These are phyloP conservation scores for Embidobia sp. DNA, from an alignment of 2,888 invertebrate genomes.

Conservation along the genomic window DNA sequence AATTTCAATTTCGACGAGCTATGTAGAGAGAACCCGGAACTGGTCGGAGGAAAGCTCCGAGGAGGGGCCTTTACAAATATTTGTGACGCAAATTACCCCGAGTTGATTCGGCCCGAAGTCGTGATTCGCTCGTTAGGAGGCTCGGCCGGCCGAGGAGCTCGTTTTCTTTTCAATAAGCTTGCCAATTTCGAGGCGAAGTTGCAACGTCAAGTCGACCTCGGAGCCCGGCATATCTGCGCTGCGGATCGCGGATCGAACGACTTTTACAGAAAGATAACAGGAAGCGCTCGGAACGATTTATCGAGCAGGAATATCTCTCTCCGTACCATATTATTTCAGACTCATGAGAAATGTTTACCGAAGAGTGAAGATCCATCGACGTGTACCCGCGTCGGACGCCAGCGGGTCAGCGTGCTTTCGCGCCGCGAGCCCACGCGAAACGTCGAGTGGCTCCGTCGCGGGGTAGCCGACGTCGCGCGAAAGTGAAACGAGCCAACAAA, in stretches of 20 bases:
- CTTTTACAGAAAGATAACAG: constrained; percentile 68
- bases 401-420: constrained; percentile 48
- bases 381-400: constrained; percentile 35
- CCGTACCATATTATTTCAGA: constrained; percentile 66
- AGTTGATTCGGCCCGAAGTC: constrained; percentile 51
- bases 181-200: constrained; percentile 60
- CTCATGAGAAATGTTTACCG: constrained; percentile 67
- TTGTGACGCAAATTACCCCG: constrained; percentile 57
- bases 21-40: constrained; percentile 49
- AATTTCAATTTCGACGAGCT: constrained; percentile 31
- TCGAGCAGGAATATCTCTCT: constrained; percentile 63
- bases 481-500: constrained; percentile 53
- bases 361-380: constrained; percentile 61
- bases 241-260: constrained; percentile 66
- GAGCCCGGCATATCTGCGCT: constrained; percentile 52
- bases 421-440: constrained; percentile 56
- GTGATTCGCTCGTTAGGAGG: constrained; percentile 59
- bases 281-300: constrained; percentile 67
- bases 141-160: constrained; percentile 30
- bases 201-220: constrained; percentile 60
- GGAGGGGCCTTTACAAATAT: constrained; percentile 45
- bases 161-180: constrained; percentile 64
- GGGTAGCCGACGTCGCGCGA: constrained; percentile 29
- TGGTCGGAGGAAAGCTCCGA: constrained; percentile 11
- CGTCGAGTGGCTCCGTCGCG: constrained; percentile 35